These are phyloP conservation scores for Crepidodera aurea DNA, from an alignment of 2,888 invertebrate genomes.

Conservation along the genomic window DNA sequence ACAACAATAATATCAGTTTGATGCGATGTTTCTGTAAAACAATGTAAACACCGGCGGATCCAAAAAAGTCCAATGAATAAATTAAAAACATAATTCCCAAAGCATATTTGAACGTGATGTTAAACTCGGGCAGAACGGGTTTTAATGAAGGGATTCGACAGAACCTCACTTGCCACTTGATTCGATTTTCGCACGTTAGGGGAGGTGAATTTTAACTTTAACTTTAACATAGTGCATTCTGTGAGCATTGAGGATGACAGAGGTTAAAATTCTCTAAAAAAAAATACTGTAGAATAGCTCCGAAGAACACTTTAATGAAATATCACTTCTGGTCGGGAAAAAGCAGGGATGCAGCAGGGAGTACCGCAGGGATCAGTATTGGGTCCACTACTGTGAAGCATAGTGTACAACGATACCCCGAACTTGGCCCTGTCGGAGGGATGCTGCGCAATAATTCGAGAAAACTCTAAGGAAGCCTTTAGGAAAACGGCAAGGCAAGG, in stretches of 20 bases:
- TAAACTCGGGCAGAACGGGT: conserved; percentile 47
- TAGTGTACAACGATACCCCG: neutral
- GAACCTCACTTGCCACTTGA: conserved; percentile 5
- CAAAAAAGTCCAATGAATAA: conserved; percentile 37
- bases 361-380: neutral
- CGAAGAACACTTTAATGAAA: neutral
- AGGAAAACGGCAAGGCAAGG: too few species aligned
- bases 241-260: too few species aligned
- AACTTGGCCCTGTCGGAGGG: neutral
- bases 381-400: neutral
- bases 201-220: too few species aligned
- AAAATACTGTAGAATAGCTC: neutral
- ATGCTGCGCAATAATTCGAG: neutral
- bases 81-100: conserved; percentile 39
- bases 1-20: conserved; percentile 26
- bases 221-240: too few species aligned
- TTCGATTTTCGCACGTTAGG: too few species aligned
- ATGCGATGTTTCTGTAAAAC: conserved; percentile 28
- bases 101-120: conserved; percentile 44
- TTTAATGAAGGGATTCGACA: conserved; percentile 45
- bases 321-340: neutral
- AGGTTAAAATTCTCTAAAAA: too few species aligned
- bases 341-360: neutral
- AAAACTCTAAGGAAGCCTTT: too few species aligned
- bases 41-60: conserved; percentile 24